These are phyloP conservation scores for Aphelenchoides avenae DNA, from an alignment of 1,140 invertebrate species.

Conservation along the genomic window DNA sequence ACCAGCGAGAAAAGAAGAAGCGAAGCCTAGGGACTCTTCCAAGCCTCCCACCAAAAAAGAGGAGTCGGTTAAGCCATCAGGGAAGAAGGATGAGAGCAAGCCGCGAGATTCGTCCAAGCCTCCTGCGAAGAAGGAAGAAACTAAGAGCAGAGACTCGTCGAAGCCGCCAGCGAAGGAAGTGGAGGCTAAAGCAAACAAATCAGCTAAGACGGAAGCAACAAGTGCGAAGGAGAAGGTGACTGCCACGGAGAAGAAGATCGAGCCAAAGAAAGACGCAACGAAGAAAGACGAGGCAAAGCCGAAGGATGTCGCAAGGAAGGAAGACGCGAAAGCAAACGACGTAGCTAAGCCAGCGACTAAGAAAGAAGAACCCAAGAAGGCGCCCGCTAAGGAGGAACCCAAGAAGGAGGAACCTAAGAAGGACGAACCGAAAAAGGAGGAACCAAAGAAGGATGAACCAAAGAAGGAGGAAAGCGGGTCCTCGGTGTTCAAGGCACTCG, in stretches of 20 bases:
- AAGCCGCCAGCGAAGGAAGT: neutral
- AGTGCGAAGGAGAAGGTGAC: conserved; percentile 17
- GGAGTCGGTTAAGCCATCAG: neutral
- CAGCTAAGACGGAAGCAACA: neutral
- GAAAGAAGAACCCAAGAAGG: neutral
- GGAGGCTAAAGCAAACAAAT: conserved; percentile 1
- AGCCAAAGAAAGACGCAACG: conserved; percentile 6
- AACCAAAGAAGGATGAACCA: conserved; percentile 14
- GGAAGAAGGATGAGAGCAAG: neutral
- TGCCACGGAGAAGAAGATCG: neutral
- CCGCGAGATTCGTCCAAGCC: neutral
- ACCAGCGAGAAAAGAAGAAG: conserved; percentile 1
- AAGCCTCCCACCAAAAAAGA: too few relatives aligned
- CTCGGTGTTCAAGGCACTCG: too few relatives aligned
- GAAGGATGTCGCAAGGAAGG: neutral
- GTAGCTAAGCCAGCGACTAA: neutral
- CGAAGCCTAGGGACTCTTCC: neutral
- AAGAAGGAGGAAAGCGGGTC: too few relatives aligned
- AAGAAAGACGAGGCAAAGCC: conserved; percentile 3
- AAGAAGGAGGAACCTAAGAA: neutral
- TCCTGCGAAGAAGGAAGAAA: neutral
- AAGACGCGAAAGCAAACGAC: conserved; percentile 5
- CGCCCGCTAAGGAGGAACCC: neutral
- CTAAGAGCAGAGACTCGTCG: too few relatives aligned
- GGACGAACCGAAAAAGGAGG: conserved; percentile 9